Conservation (phyloP, 2,888 invertebrate species). For the Cinara cedri region DNA sequence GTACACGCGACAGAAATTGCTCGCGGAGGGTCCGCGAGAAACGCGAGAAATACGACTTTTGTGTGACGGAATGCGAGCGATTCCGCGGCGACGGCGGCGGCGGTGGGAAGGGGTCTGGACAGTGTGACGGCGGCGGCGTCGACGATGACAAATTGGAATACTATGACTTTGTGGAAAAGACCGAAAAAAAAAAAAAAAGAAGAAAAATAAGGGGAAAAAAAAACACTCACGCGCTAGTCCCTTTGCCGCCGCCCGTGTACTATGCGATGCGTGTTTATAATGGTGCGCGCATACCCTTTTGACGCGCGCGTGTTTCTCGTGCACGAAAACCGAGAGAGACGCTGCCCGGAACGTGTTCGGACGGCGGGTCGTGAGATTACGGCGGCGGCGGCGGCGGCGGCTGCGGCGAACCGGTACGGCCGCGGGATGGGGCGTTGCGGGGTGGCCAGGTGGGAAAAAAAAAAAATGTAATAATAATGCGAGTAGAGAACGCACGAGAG, state of each 20-base stretch:
- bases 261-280: background rate
- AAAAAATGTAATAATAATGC: background rate
- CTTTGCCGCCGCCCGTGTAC: background rate
- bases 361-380: background rate
- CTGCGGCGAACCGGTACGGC: background rate
- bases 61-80: slow-evolving; percentile 55
- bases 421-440: background rate
- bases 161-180: slow-evolving; percentile 49
- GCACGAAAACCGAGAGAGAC: background rate
- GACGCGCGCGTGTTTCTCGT: background rate
- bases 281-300: background rate
- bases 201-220: background rate
- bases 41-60: slow-evolving; percentile 55
- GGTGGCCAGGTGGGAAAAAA: slow-evolving; percentile 27
- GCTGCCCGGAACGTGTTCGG: slow-evolving; percentile 40
- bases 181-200: background rate
- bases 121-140: background rate
- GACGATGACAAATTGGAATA: slow-evolving; percentile 54
- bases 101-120: no score
- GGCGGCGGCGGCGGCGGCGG: no score
- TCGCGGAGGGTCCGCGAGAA: slow-evolving; percentile 24
- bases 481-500: background rate
- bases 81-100: slow-evolving; percentile 5
- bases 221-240: background rate
- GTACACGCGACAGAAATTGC: slow-evolving; percentile 18